Conservation (phyloP, 1,140 invertebrate genomes). For the Venturia canescens region DNA sequence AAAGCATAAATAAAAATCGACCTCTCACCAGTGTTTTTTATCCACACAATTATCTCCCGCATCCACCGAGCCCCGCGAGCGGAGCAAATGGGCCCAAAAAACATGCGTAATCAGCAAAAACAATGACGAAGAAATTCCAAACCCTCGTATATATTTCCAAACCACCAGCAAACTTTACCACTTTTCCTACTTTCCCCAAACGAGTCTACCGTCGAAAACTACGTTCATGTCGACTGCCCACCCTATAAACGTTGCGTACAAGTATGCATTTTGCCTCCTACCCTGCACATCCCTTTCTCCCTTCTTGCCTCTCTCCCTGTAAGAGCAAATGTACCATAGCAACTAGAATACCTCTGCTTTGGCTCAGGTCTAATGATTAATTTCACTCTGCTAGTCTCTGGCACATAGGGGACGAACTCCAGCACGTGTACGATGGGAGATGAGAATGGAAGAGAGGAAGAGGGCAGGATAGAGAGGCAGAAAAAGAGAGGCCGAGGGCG, state of each 20-base stretch:
- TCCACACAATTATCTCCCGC: too few relatives aligned
- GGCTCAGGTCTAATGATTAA: slow-evolving; percentile 34
- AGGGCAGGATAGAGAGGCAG: neutral
- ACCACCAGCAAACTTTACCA: too few relatives aligned
- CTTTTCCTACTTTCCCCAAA: too few relatives aligned
- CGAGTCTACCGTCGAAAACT: too few relatives aligned
- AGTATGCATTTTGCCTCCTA: neutral
- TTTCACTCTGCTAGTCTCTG: slow-evolving; percentile 9
- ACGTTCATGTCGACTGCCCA: too few relatives aligned
- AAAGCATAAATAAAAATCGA: too few relatives aligned
- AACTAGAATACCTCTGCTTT: neutral
- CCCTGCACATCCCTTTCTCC: neutral
- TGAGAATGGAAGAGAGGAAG: neutral
- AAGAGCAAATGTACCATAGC: neutral
- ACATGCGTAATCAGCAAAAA: too few relatives aligned
- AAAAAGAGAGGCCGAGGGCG: neutral
- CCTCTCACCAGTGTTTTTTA: too few relatives aligned
- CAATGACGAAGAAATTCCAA: too few relatives aligned
- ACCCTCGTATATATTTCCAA: too few relatives aligned
- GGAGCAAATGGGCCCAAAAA: too few relatives aligned
- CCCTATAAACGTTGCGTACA: neutral
- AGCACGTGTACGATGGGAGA: neutral
- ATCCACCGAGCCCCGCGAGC: too few relatives aligned
- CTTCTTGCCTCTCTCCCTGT: neutral
- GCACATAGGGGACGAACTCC: slow-evolving; percentile 15